Base-by-base conservation (phyloP, 2,797 vertebrate species). In the Microhierax caerulescens region DNA sequence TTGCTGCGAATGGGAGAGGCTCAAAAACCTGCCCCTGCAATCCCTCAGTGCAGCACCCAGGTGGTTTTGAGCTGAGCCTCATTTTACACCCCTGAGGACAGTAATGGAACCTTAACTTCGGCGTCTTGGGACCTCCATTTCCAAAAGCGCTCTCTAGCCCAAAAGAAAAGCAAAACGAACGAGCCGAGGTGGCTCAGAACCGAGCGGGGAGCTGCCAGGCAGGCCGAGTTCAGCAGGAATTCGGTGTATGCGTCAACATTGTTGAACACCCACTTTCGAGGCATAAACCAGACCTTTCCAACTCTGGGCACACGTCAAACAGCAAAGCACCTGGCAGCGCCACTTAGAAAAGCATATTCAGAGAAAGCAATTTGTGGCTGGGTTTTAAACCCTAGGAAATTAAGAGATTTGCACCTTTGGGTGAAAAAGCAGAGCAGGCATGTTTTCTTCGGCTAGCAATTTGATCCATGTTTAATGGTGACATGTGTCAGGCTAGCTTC, bases 401-500 rank as follows among this genome's bases (percentile, higher is more conserved):
- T 14, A 82, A 25, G 23, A 76, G 32, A 74, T 87, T 75, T 81
- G 23, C 60, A 47, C 37, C 68, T 80, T 60, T 65, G 30, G 60
- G 43, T 77, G 60, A 80, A 94, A 95, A 95, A 91, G 53, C 53
- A 92, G 84, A 72, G 10, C 23, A 69, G 32, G 27, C 51, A n/a
- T 22, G 45, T 77, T 87, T 88, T 93, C 80, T 77, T 90, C 80
- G 77, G 68, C 60, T 68, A 68, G 79, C 37, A 92, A 88, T 91
- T 77, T 37, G 36, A 70, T 88, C 59, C 2, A 4, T 51, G 93
- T 93, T 91, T 91, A 96, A 86, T 27, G n/a, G 82, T 28, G 73
- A 37, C 83, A 88, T 80, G 50, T 32, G 54, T 76, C 78, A 92
- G 91, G 76, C 83, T 34, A 65, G 60, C 93, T 96, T 97, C 95